These are phyloP conservation scores for Poeciliopsis infans DNA, from an alignment of 2,797 vertebrate species.

Conservation along the genomic window DNA sequence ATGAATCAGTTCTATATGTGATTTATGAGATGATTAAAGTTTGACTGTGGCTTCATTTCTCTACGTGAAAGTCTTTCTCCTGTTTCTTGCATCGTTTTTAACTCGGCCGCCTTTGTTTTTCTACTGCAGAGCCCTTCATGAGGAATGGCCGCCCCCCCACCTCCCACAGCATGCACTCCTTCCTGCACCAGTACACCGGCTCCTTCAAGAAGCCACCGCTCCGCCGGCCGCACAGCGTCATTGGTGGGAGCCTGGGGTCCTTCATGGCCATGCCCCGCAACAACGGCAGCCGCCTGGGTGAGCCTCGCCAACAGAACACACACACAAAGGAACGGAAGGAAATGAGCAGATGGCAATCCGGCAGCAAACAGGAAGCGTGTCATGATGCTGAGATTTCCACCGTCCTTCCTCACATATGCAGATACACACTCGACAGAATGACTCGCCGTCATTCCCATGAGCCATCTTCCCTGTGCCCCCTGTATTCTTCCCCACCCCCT, in stretches of 20 bases:
- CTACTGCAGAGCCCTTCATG: constrained; percentile 93
- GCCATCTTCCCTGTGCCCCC: constrained; percentile 6
- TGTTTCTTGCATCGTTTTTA: neutral
- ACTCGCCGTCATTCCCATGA: constrained; percentile 10
- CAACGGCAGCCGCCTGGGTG: constrained; percentile 96
- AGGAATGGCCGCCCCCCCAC: constrained; percentile 97
- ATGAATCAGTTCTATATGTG: neutral
- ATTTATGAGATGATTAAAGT: neutral
- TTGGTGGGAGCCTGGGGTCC: constrained; percentile 94
- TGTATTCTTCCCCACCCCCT: too few species aligned
- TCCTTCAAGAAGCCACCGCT: constrained; percentile 98
- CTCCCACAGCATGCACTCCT: constrained; percentile 99
- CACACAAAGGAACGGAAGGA: constrained; percentile 43
- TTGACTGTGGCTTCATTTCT: neutral
- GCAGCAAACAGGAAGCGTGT: constrained; percentile 74
- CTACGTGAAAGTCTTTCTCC: neutral
- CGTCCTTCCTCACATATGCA: constrained; percentile 31
- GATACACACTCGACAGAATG: neutral
- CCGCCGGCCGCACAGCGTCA: constrained; percentile 96
- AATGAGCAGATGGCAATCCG: constrained; percentile 67
- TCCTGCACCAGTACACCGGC: constrained; percentile 98
- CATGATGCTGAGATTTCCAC: constrained; percentile 51
- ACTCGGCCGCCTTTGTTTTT: neutral
- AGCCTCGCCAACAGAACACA: constrained; percentile 52
- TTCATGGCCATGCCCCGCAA: constrained; percentile 99